A percentile compares a stretch with the other conserved stretches of the same genome.
Conservation (phyloP, 2,797 vertebrate genomes). For the Chelidonichthys spinosus region DNA sequence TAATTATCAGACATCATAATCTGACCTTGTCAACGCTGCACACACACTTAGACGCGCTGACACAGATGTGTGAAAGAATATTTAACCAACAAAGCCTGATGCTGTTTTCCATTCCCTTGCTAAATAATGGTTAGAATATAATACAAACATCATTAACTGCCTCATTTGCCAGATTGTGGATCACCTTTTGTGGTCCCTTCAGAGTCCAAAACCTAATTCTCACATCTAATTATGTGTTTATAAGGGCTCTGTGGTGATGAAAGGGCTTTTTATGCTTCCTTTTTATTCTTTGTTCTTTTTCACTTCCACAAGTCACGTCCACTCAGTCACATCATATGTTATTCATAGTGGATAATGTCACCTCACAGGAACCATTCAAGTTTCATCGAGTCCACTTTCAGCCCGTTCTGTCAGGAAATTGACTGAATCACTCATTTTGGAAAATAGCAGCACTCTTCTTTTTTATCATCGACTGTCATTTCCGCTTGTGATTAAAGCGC, state of each 20-base stretch:
- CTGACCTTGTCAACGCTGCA: background rate
- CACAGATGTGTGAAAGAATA: background rate
- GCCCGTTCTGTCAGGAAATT: conserved; percentile 10
- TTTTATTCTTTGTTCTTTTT: conserved; percentile 8
- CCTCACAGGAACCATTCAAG: conserved; percentile 6
- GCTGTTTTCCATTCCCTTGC: background rate
- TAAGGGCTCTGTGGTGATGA: background rate
- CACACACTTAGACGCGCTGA: background rate
- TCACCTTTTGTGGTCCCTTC: background rate
- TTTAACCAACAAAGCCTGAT: background rate
- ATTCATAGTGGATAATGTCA: conserved; percentile 10
- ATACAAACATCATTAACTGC: background rate
- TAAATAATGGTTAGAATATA: background rate
- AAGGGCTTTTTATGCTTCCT: background rate
- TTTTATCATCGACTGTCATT: conserved; percentile 5
- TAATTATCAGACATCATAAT: background rate
- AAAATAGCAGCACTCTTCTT: conserved; percentile 28
- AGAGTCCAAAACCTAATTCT: background rate
- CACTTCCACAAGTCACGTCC: conserved; percentile 16
- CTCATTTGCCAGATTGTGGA: background rate
- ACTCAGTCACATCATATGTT: conserved; percentile 1
- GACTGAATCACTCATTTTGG: conserved; percentile 11
- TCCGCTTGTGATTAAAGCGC: conserved; percentile 20
- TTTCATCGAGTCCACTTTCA: background rate
- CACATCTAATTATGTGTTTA: background rate